Base-by-base conservation (phyloP, 92 coral and sea anemone species). In the Porites divaricata region DNA sequence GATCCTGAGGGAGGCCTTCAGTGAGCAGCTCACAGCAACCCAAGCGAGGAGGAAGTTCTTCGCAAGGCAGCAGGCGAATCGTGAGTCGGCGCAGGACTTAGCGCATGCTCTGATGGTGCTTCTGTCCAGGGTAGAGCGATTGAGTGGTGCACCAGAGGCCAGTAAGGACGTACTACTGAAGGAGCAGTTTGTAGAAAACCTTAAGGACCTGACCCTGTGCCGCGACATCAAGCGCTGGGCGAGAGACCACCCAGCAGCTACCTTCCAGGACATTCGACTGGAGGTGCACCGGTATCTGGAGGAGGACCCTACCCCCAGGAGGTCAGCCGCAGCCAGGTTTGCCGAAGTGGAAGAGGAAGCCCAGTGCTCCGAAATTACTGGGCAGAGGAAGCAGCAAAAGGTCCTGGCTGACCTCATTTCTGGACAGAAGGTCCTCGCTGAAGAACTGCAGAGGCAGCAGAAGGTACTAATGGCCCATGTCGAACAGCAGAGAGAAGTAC, bases 1-100 rank as follows among this genome's bases (percentile, higher is more conserved):
- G 80, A 76, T 87, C 75, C 57, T 86, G 67, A 74, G 91, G 69
- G 83, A 84, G 19, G 74, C 21, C 65, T 89, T 89, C 75, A 68
- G 93, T 20, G 90, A 85, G 63, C 87, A 89, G 87, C 89, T 90
- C n/a, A 86, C 91, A 3, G 76, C 58, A 53, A 90, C 93, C 53
- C 93, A 85, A 64, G 93, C 93, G 41, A 51, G 80, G 22, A 11
- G 58, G 15, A 54, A 54, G 58, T 8, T 54, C 9, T 54, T 54
- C 13, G 90, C 81, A 26, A 75, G 93, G 13, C 64, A 80, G n/a
- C 91, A 90, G 35, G 79, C 74, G 45, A 87, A 90, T 25, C 67
- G 89, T 1, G 91, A 87, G 69, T 14, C 85, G 0, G 65, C 70
- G n/a, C 90, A 76, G 64, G 93, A 90, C 79, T 90, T 86, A n/a